Conservation (phyloP, 2,888 invertebrate species). For the Lycaena phlaeas region DNA sequence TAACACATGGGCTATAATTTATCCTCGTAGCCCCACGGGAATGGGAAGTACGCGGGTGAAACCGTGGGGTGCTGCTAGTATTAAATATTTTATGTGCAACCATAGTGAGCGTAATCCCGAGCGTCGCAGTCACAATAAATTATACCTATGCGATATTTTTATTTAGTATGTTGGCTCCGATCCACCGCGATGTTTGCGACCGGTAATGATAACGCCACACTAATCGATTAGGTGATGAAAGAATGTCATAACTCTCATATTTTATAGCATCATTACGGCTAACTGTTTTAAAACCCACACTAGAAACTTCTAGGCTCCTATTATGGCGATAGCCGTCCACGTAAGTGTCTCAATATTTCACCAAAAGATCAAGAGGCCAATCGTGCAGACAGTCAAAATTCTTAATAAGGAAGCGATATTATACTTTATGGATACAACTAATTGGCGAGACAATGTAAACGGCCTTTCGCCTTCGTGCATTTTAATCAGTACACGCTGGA, state of each 20-base stretch:
- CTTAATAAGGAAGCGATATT: slow-evolving; percentile 52
- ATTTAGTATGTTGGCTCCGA: slow-evolving; percentile 56
- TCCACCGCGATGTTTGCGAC: slow-evolving; percentile 44
- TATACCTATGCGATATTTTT: slow-evolving; percentile 60
- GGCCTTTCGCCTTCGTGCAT: slow-evolving; percentile 56
- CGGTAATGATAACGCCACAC: slow-evolving; percentile 45
- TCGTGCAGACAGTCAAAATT: slow-evolving; percentile 34
- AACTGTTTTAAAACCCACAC: slow-evolving; percentile 4
- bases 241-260: slow-evolving; percentile 13
- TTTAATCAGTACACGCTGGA: slow-evolving; percentile 58
- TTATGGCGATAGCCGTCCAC: slow-evolving; percentile 47
- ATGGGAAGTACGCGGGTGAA: no score
- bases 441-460: slow-evolving; percentile 62
- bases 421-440: slow-evolving; percentile 60
- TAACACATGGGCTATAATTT: no score
- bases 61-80: no score
- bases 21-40: no score
- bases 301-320: slow-evolving; percentile 16
- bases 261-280: neutral
- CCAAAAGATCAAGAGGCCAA: slow-evolving; percentile 43
- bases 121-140: slow-evolving; percentile 62
- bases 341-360: slow-evolving; percentile 50
- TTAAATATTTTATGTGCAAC: slow-evolving; percentile 70
- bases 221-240: slow-evolving; percentile 35
- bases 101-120: slow-evolving; percentile 48